phyloP scores from a whole-genome alignment of 2,797 vertebrate species.

The Falco columbarius region DNA sequence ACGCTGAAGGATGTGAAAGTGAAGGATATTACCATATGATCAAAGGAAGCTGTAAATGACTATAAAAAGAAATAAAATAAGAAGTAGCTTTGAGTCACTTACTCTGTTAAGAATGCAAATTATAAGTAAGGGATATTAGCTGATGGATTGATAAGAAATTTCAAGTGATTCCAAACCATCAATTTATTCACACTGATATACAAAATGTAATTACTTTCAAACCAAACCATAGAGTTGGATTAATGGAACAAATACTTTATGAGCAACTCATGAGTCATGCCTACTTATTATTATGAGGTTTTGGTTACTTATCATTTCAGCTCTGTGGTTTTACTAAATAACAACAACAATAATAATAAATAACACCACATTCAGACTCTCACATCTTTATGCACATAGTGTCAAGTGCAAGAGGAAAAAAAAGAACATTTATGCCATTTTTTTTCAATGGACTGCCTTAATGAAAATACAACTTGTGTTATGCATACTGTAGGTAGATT shows the following conservation, averaged over 20 bases:
- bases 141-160: constrained; percentile 17
- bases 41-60: neutral
- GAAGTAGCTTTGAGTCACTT: neutral
- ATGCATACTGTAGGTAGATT: neutral
- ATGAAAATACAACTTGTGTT: neutral
- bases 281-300: neutral
- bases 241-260: constrained; percentile 27
- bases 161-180: constrained; percentile 27
- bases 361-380: neutral
- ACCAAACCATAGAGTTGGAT: neutral
- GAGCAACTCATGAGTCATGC: neutral
- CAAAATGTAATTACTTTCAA: constrained; percentile 46
- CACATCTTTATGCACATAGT: neutral
- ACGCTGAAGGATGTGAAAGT: neutral
- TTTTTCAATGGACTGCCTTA: neutral
- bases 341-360: neutral
- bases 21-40: neutral
- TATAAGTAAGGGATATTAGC: neutral
- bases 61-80: neutral
- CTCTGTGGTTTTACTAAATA: constrained; percentile 24
- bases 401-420: neutral
- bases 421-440: neutral
- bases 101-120: constrained; percentile 2
- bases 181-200: constrained; percentile 14
- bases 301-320: constrained; percentile 9